Conservation (phyloP, 2,888 invertebrate species). For the Andrena bicolor region DNA sequence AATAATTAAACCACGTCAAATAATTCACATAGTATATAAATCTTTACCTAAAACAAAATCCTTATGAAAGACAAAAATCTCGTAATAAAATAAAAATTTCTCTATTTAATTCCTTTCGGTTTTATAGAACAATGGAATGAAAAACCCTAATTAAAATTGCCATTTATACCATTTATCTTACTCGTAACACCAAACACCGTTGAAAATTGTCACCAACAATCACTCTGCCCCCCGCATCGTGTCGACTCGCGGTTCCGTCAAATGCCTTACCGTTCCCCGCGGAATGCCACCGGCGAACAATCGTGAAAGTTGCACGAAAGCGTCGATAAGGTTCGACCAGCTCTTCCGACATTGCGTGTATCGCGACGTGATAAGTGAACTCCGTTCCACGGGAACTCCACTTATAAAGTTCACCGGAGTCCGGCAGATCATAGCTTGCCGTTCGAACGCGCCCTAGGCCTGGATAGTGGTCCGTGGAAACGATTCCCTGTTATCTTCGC, state of each 20-base stretch:
- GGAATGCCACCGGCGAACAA: slow-evolving; percentile 25
- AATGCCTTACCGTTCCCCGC: not conserved
- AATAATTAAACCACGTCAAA: no score
- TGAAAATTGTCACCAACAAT: not conserved
- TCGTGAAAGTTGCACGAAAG: slow-evolving; percentile 3
- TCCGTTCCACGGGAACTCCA: slow-evolving; percentile 11
- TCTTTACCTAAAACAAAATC: no score
- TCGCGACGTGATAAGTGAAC: slow-evolving; percentile 29
- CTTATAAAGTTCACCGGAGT: slow-evolving; percentile 29
- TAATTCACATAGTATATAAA: no score
- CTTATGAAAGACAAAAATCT: no score
- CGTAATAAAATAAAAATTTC: no score
- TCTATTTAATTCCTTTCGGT: not conserved
- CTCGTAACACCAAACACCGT: not conserved
- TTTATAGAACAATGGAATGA: not conserved
- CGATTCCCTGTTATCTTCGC: slow-evolving; percentile 34
- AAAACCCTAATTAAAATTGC: not conserved
- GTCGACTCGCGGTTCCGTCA: not conserved
- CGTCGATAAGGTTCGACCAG: not conserved
- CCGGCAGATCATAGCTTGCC: slow-evolving; percentile 26
- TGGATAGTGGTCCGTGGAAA: slow-evolving; percentile 46
- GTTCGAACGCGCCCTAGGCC: slow-evolving; percentile 26
- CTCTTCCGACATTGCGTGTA: not conserved
- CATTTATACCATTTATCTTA: not conserved
- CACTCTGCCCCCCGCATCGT: not conserved